phyloP scores from a whole-genome alignment of 1,140 invertebrate genomes.

The Sminthurinus signatus region DNA sequence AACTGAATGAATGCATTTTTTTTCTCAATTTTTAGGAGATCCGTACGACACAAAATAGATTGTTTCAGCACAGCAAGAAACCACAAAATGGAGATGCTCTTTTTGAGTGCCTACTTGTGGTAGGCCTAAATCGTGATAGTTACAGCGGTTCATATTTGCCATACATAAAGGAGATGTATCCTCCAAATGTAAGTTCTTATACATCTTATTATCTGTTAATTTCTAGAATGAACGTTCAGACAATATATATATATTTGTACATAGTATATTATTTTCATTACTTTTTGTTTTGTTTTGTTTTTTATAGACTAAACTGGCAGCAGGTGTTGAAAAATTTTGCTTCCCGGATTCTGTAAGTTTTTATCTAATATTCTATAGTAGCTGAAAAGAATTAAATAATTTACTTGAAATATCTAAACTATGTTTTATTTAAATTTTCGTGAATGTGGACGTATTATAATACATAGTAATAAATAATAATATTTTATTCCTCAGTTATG shows the following conservation, averaged over 20 bases:
- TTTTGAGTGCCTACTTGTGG: conserved; percentile 59
- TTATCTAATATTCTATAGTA: too few relatives aligned
- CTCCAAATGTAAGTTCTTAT: conserved; percentile 52
- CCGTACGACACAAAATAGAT: conserved; percentile 36
- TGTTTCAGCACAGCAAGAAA: conserved; percentile 41
- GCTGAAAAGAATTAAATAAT: too few relatives aligned
- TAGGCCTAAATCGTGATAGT: conserved; percentile 54
- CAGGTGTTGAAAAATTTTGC: conserved; percentile 59
- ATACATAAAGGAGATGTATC: conserved; percentile 61
- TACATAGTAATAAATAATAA: too few relatives aligned
- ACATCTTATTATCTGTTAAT: neutral
- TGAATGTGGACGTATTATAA: too few relatives aligned
- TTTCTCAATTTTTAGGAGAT: conserved; percentile 46
- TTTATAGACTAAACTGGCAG: conserved; percentile 56
- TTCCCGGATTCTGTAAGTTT: conserved; percentile 67
- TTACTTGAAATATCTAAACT: too few relatives aligned
- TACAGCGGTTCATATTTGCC: conserved; percentile 48
- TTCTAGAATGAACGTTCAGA: neutral
- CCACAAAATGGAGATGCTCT: conserved; percentile 46
- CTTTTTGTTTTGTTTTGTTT: too few relatives aligned
- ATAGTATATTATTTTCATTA: conserved; percentile 12
- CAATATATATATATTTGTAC: neutral
- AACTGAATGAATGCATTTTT: too few relatives aligned
- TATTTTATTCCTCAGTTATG: too few relatives aligned
- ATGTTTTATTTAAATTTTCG: too few relatives aligned